Evolutionary conservation across 2,888 invertebrate species (phyloP), one percentile per base, ranked within the genome.

Genomic region (Xylocampa areola): DNA sequence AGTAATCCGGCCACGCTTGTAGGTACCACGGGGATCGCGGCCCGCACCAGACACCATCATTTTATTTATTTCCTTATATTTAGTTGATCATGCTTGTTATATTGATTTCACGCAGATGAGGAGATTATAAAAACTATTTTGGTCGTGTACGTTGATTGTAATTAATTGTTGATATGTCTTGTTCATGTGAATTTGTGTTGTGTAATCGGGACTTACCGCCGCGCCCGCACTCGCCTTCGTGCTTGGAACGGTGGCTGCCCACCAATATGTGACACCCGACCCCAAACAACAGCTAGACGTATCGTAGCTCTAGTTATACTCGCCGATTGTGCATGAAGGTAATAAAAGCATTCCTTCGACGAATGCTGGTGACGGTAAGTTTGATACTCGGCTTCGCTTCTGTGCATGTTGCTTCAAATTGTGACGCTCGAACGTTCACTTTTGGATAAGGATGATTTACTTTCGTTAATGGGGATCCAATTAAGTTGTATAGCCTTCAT

Each of bases 181-280:
- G 93, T 93, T 91, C 86, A 91, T 92, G 92, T 94, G 92, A 90
- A 92, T 93, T 92, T 94, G 92, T 94, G 93, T 94, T 91, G 92
- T 92, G 92, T 90, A 89, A 86, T 85, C 79, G 86, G 88, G 85
- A 84, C 59, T 80, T 82, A 85, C 81, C 88, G 86, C 84, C 89
- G 88, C 92, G 91, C 87, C 92, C 92, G 91, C 92, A 92, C 92
- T 90, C 90, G 88, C 85, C 90, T 89, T 87, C 82, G 90, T 82
- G 90, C 90, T 91, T 89, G 82, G 84, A 85, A 79, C 84, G 88
- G 87, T 86, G 88, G 87, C 84, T 86, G 87, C 82, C 88, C 88
- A 87, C 85, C 88, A 86, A 86, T 87, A 84, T 85, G 89, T 87
- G 90, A 87, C 82, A 85, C 87, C 84, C 81, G 85, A 85, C 84